Percentiles rank a stretch among this genome's conserved stretches.
These are phyloP conservation scores for Podarcis lilfordi DNA, from an alignment of 2,797 vertebrate species.

Conservation along the genomic window DNA sequence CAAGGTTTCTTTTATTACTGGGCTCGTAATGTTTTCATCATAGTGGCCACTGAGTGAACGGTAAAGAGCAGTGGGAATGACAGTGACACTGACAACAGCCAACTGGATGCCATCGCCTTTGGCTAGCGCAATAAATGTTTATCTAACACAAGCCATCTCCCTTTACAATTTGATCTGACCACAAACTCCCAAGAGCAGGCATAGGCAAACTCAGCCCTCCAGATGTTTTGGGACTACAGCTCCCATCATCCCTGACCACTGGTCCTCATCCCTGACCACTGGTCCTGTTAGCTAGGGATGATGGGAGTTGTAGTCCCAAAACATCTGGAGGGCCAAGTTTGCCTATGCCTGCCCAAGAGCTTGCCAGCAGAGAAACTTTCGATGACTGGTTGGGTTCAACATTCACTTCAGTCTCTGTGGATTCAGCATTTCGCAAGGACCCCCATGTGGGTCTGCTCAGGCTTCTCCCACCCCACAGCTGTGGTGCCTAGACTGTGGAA, in stretches of 20 bases:
- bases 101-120: too few species aligned
- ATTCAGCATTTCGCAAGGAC: neutral
- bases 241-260: too few species aligned
- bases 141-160: neutral
- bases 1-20: neutral
- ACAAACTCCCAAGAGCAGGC: neutral
- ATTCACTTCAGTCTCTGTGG: neutral
- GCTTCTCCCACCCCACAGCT: neutral
- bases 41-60: neutral
- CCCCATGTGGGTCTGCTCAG: neutral
- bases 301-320: too few species aligned
- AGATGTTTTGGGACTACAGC: too few species aligned
- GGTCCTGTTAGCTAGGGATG: too few species aligned
- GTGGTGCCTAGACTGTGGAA: neutral
- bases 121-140: too few species aligned
- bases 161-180: neutral
- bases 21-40: neutral
- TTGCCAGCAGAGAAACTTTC: neutral
- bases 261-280: too few species aligned
- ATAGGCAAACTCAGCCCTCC: too few species aligned
- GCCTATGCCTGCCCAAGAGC: neutral
- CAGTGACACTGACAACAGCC: too few species aligned
- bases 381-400: too few species aligned
- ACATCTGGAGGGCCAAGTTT: too few species aligned
- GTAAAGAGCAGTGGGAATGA: neutral